phyloP scores from a whole-genome alignment of 2,113 vertebrate genomes.

The Hippolais icterina region DNA sequence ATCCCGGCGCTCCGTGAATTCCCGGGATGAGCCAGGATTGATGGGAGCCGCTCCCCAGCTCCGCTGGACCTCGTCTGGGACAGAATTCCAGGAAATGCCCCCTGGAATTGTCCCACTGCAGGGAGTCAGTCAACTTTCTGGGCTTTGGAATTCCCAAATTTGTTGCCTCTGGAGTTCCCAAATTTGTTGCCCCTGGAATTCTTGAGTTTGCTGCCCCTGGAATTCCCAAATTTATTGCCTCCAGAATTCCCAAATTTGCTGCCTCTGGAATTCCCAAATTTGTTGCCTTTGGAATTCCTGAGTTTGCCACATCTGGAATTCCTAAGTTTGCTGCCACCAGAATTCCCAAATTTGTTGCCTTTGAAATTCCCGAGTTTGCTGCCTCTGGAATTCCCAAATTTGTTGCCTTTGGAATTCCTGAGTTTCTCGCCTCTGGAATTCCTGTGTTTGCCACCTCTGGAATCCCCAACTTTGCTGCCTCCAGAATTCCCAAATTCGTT shows the following conservation, averaged over 20 bases:
- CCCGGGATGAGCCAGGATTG: fast-evolving
- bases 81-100: fast-evolving
- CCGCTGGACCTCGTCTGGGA: fast-evolving
- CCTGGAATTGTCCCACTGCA: fast-evolving
- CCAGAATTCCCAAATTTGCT: too few relatives aligned
- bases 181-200: neutral
- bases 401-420: too few relatives aligned
- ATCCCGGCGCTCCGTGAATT: neutral
- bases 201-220: fast-evolving
- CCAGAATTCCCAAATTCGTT: fast-evolving
- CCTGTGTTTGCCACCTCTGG: too few relatives aligned
- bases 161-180: fast-evolving
- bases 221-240: too few relatives aligned
- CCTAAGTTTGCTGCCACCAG: fast-evolving
- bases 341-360: neutral
- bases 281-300: neutral
- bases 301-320: neutral
- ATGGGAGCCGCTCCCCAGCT: fast-evolving
- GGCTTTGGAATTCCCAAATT: fast-evolving
- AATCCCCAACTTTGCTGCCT: fast-evolving
- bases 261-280: fast-evolving
- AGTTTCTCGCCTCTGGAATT: too few relatives aligned
- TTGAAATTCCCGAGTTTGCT: fast-evolving
- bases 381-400: neutral
- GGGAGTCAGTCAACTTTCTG: fast-evolving